phyloP scores from a whole-genome alignment of 2,797 vertebrate genomes.

The Tokudaia muenninki region DNA sequence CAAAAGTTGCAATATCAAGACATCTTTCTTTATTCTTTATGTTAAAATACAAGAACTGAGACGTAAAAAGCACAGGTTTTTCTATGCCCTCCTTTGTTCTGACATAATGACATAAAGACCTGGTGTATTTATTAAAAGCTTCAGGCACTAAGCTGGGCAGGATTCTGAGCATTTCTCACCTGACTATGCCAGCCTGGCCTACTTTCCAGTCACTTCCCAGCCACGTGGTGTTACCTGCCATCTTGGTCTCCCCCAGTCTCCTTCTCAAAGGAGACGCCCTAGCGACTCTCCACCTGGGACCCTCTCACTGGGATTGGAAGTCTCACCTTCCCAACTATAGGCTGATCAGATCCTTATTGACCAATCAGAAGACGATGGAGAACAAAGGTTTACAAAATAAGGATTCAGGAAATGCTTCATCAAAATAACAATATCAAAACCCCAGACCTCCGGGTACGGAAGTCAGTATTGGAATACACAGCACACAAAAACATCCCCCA shows the following conservation, averaged over 20 bases:
- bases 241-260: background rate
- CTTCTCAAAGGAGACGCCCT: background rate
- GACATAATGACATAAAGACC: background rate
- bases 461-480: background rate
- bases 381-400: background rate
- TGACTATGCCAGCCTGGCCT: background rate
- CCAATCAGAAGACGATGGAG: background rate
- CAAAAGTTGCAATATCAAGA: slow-evolving; percentile 19
- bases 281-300: background rate
- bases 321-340: background rate
- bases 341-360: background rate
- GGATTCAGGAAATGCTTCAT: background rate
- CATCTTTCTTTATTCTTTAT: slow-evolving; percentile 16
- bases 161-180: background rate
- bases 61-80: background rate
- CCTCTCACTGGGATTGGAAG: background rate
- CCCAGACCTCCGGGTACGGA: background rate
- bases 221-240: background rate
- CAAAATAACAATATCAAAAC: background rate
- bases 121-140: background rate
- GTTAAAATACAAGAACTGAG: background rate
- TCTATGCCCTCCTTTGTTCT: background rate
- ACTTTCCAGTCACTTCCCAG: background rate
- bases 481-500: background rate
- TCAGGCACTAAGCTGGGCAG: background rate